Evolutionary conservation across 2,888 invertebrate species (phyloP).

Genomic region (Caenorhabditis sp.): DNA sequence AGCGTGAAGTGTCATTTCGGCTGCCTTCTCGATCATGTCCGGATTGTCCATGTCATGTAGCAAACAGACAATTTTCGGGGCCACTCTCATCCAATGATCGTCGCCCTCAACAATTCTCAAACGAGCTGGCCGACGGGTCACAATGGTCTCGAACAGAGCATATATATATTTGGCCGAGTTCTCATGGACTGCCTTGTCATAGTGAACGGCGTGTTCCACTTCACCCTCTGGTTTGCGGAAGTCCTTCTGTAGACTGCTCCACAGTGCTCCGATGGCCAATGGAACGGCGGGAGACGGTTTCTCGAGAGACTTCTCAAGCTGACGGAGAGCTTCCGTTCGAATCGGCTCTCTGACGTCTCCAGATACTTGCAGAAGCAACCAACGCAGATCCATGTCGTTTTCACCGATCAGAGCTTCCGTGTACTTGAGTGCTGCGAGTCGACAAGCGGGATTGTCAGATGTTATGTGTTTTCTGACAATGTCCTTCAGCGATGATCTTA

Average conservation of each 20-base stretch:
- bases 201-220: too few species aligned
- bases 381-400: constrained; percentile 60
- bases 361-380: constrained; percentile 61
- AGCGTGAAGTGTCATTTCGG: constrained; percentile 36
- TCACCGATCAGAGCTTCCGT: constrained; percentile 64
- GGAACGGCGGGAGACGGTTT: constrained; percentile 45
- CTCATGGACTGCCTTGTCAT: too few species aligned
- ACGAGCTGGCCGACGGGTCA: constrained; percentile 32
- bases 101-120: constrained; percentile 60
- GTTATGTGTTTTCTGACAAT: constrained; percentile 55
- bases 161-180: constrained; percentile 57
- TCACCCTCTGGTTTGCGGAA: neutral
- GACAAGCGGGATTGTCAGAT: constrained; percentile 56
- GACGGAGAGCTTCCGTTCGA: constrained; percentile 58
- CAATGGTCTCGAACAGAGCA: constrained; percentile 43
- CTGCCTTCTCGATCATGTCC: constrained; percentile 25
- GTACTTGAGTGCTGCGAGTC: constrained; percentile 67
- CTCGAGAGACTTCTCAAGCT: constrained; percentile 58
- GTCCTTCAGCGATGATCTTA: constrained; percentile 34
- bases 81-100: constrained; percentile 57
- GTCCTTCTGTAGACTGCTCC: constrained; percentile 47
- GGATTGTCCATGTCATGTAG: constrained; percentile 8
- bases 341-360: constrained; percentile 60
- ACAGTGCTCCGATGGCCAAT: constrained; percentile 41
- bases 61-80: constrained; percentile 46